A percentile compares a stretch with the other conserved stretches of the same genome.
Conservation (phyloP, 2,797 vertebrate species). For the Capromys pilorides region DNA sequence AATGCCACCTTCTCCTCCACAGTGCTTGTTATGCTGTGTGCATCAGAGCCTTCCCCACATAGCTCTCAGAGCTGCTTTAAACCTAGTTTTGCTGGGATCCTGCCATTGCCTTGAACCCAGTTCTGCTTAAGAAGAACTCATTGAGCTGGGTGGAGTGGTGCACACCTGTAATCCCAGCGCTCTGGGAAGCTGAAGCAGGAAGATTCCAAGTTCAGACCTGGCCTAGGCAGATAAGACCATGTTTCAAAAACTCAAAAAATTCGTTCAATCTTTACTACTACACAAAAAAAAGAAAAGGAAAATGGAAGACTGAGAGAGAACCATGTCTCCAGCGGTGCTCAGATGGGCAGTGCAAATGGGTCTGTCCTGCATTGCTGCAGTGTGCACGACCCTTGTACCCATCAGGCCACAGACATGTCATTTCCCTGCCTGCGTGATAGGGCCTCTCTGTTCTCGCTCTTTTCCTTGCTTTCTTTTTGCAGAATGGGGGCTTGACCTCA, state of each 20-base stretch:
- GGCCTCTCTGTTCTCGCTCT: not conserved
- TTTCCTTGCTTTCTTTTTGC: not conserved
- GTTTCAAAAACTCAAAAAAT: not conserved
- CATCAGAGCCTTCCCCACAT: not conserved
- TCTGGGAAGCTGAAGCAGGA: not conserved
- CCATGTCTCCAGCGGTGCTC: fast-evolving
- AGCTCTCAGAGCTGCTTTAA: not conserved
- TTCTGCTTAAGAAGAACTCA: not conserved
- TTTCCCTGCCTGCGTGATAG: not conserved
- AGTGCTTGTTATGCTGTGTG: not conserved
- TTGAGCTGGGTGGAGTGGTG: not conserved
- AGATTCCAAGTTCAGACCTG: not conserved
- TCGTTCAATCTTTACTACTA: not conserved
- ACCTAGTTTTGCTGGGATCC: not conserved
- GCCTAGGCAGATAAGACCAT: not conserved
- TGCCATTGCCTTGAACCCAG: not conserved
- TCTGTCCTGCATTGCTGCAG: not conserved
- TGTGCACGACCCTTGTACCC: fast-evolving
- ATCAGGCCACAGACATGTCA: fast-evolving
- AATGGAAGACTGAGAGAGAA: not conserved
- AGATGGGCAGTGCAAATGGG: no score
- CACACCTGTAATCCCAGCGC: not conserved
- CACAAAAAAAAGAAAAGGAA: not conserved
- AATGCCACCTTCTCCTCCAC: not conserved
- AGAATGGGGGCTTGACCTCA: not conserved